Evolutionary conservation across 2,888 invertebrate genomes (phyloP), one percentile per base, ranked within the genome.

Genomic region (Heliothis peltigera): DNA sequence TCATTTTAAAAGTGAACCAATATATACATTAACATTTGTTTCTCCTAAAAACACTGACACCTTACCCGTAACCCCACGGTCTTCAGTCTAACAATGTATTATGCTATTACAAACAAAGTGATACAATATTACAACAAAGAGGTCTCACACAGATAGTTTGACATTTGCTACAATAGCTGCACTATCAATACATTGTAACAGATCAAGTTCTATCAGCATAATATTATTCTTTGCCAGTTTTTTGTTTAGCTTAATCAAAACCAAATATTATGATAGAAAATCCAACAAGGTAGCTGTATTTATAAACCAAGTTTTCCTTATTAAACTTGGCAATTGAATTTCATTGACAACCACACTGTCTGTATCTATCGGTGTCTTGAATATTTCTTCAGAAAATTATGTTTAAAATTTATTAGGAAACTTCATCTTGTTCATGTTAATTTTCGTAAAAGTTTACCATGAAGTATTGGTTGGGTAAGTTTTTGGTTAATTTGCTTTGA

Each of bases 241-340:
- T 43, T 57, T n/a, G n/a, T 56, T 19, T 60, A 22, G 3, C 10
- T 15, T 49, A 42, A 10, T 19, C 7, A 15, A 35, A 22, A n/a
- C 5, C 55, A 77, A 84, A 85, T 82, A 82, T 84, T 85, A 67
- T 83, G 80, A 69, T 58, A 79, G 48, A 43, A 58, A 51, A 44
- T 77, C 59, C 15, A 70, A 70, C 69, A 77, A 53, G 51, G 46
- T 51, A 62, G 52, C 22, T 63, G 55, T 73, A 60, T 80, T 77
- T 75, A 68, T 62, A 65, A 79, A 69, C 68, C 52, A 65, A 67
- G 63, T 42, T 63, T 61, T 65, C 47, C 21, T 68, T 48, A 47
- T 48, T 54, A 39, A 19, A 39, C n/a, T 39, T 55, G 25, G 7
- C 32, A 56, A 22, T 47, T 51, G 1, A 42, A 32, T 48, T 68